Evolutionary conservation across 2,113 vertebrate genomes (phyloP).

Genomic region (Nothocercus nigrocapillus): DNA sequence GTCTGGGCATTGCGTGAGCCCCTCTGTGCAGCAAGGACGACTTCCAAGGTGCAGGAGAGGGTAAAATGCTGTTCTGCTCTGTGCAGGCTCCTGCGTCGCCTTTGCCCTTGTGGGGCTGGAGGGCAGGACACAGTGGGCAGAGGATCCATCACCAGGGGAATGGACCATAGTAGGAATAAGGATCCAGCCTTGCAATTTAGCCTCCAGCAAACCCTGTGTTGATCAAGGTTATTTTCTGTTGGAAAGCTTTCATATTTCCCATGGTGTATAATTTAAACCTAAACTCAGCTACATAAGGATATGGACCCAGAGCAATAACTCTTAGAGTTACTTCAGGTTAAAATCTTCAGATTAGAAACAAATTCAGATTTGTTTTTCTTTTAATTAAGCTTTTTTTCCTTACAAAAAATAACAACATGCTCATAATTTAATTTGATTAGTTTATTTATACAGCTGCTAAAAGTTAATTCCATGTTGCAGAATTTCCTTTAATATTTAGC

Average conservation of each 20-base stretch:
- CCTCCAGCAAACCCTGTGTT: not conserved
- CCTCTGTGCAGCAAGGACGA: too few species aligned
- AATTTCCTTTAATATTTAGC: conserved; percentile 40
- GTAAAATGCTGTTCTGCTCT: too few species aligned
- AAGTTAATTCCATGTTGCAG: conserved; percentile 18
- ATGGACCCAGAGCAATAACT: not conserved
- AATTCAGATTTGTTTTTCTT: not conserved
- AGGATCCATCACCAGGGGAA: too few species aligned
- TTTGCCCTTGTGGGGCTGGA: too few species aligned
- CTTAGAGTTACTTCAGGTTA: not conserved
- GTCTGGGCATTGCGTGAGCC: too few species aligned
- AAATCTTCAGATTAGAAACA: not conserved
- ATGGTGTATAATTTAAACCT: not conserved
- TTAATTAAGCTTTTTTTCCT: not conserved
- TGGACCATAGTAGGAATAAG: not conserved
- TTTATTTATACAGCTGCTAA: conserved; percentile 16
- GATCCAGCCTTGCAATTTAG: not conserved
- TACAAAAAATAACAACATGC: not conserved
- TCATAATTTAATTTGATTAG: conserved; percentile 31
- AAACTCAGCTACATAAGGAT: not conserved
- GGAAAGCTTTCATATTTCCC: not conserved
- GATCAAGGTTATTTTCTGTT: not conserved
- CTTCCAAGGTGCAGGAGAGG: too few species aligned
- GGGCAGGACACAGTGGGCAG: too few species aligned
- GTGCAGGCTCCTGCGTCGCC: too few species aligned